Base-by-base conservation (phyloP, 1,140 invertebrate species). In the Thaumatotibia leucotreta region DNA sequence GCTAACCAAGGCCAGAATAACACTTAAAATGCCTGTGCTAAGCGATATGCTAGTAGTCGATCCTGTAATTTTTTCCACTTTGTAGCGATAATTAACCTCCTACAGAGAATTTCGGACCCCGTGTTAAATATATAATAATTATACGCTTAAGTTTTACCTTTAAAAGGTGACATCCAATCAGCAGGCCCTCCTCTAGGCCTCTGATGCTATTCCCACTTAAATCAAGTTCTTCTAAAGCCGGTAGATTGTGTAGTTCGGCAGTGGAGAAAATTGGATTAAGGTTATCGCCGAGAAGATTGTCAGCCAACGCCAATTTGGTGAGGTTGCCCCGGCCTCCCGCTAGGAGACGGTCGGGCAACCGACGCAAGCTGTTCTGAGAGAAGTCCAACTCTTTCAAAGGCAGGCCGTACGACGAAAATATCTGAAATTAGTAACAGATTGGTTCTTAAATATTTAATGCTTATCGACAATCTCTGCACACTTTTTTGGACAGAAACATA, bases 191-290 rank as follows among this genome's bases (percentile, higher is more conserved):
- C 77, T 98, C 97, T 14, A 98, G 92, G 0, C 95, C 94, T 70
- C 94, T 93, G 32, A 98, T 94, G 49, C 92, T 93, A 77, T 98
- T 98, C 11, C 94, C 94, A 22, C 94, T 95, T 4, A 98, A 90
- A 87, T 97, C 96, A 23, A 98, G 82, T 2, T 95, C 80, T 69
- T 93, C 92, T n/a, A 98, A 83, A 66, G 94, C 92, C 1, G 92
- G 92, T 61, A 97, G 82, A n/a, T 94, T 94, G 66, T 96, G 95
- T 65, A 97, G 94, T 82, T 97, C 97, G 20, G 94, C 94, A 9
- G 94, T 96, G 1, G 96, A 96, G 82, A 98, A 98, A 67, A 98
- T 97, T 0, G 97, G 97, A 87, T 97, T 98, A 0, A 98, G 89
- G 74, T 95, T 96, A 77, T 98, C 97, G 0, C 97, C 97, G 2